phyloP scores from a whole-genome alignment of 2,797 vertebrate genomes.

The Spea hammondii region DNA sequence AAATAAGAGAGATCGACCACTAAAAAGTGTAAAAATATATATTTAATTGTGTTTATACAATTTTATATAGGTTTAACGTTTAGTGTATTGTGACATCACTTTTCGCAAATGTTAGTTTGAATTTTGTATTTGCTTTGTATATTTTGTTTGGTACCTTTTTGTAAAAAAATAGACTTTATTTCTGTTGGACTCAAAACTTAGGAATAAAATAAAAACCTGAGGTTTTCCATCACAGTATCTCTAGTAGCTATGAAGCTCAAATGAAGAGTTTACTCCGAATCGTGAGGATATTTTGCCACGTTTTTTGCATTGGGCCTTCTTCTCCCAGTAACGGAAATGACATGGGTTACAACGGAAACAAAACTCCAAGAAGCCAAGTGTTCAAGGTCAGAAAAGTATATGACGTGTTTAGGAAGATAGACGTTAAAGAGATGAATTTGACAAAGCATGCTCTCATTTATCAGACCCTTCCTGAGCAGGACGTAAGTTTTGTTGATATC shows the following conservation, averaged over 20 bases:
- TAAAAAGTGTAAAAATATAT: too few species aligned
- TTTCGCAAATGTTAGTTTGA: too few species aligned
- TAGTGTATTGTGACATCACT: too few species aligned
- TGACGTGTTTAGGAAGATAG: slow-evolving; percentile 73
- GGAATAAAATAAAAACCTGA: too few species aligned
- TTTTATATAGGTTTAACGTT: too few species aligned
- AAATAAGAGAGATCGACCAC: too few species aligned
- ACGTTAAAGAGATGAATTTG: slow-evolving; percentile 71
- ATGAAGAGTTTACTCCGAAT: slow-evolving; percentile 98
- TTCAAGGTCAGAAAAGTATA: slow-evolving; percentile 90
- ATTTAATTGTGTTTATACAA: too few species aligned
- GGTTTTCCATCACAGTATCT: slow-evolving; percentile 73
- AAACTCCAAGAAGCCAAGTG: slow-evolving; percentile 94
- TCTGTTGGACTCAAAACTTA: too few species aligned
- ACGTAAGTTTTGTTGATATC: slow-evolving; percentile 69
- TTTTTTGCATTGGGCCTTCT: slow-evolving; percentile 91
- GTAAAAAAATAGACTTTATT: too few species aligned
- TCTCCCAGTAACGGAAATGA: slow-evolving; percentile 92
- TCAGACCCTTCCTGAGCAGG: slow-evolving; percentile 70
- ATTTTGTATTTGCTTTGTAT: too few species aligned
- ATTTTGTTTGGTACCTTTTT: too few species aligned
- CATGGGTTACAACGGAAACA: slow-evolving; percentile 98
- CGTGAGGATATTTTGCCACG: slow-evolving; percentile 94
- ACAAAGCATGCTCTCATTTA: slow-evolving; percentile 71
- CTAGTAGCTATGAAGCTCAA: slow-evolving; percentile 96